These are phyloP conservation scores for Acrossocheilus fasciatus DNA, from an alignment of 2,797 vertebrate species.

Conservation along the genomic window DNA sequence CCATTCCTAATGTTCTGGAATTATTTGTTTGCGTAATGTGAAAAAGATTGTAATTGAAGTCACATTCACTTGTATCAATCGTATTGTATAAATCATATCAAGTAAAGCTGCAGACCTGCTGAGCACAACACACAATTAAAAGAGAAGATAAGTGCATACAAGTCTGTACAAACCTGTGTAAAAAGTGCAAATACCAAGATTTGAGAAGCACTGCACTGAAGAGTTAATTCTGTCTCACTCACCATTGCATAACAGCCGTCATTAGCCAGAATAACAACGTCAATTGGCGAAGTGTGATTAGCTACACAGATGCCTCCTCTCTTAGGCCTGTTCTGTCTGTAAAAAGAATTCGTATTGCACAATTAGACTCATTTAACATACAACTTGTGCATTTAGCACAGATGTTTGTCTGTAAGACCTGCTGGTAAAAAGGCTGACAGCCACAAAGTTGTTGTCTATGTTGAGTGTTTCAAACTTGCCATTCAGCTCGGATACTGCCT, in stretches of 20 bases:
- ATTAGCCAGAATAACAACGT: slow-evolving; percentile 93
- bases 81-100: neutral
- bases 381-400: neutral
- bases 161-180: neutral
- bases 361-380: neutral
- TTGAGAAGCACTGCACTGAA: neutral
- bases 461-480: no score
- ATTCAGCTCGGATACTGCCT: neutral
- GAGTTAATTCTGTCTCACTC: slow-evolving; percentile 55
- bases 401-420: neutral
- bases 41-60: neutral
- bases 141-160: neutral
- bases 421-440: neutral
- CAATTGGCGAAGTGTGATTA: slow-evolving; percentile 96
- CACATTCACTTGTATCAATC: neutral
- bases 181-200: neutral
- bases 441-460: neutral
- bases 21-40: neutral
- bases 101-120: neutral
- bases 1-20: neutral
- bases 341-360: slow-evolving; percentile 45
- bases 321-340: slow-evolving; percentile 90
- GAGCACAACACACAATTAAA: neutral
- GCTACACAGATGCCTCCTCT: slow-evolving; percentile 98
- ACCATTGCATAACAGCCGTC: slow-evolving; percentile 98